Percentiles rank a stretch among this genome's conserved stretches.
Conservation (phyloP, 2,797 vertebrate genomes). For the Oophaga sylvatica region DNA sequence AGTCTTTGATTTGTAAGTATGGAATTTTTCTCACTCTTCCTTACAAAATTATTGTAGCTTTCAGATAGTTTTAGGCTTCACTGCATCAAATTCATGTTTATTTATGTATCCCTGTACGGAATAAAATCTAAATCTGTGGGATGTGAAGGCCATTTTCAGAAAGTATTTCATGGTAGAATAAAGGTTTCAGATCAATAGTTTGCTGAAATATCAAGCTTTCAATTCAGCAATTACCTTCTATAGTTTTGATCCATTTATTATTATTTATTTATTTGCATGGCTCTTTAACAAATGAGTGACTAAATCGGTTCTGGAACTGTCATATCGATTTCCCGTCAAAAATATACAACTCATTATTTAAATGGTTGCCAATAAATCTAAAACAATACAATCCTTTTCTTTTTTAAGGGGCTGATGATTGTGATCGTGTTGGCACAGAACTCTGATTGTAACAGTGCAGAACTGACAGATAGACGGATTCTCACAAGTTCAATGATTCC, state of each 20-base stretch:
- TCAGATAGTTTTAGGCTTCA: slow-evolving; percentile 12
- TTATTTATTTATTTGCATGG: not conserved
- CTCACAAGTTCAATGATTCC: too few species aligned
- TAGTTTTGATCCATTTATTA: not conserved
- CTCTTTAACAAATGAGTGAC: not conserved
- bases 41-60: slow-evolving; percentile 2
- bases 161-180: not conserved
- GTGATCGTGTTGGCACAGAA: not conserved
- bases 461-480: not conserved
- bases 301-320: not conserved
- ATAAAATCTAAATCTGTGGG: slow-evolving; percentile 11
- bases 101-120: not conserved
- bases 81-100: slow-evolving; percentile 15
- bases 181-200: slow-evolving; percentile 10
- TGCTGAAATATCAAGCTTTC: slow-evolving; percentile 9
- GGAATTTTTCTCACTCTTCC: slow-evolving; percentile 9
- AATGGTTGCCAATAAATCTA: not conserved
- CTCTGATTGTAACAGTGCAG: not conserved
- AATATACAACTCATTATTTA: not conserved
- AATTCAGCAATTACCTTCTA: not conserved
- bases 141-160: slow-evolving; percentile 7
- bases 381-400: not conserved
- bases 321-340: not conserved
- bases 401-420: not conserved
- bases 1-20: not conserved